Conservation (phyloP, 2,797 vertebrate genomes). For the Propithecus perrieri region DNA sequence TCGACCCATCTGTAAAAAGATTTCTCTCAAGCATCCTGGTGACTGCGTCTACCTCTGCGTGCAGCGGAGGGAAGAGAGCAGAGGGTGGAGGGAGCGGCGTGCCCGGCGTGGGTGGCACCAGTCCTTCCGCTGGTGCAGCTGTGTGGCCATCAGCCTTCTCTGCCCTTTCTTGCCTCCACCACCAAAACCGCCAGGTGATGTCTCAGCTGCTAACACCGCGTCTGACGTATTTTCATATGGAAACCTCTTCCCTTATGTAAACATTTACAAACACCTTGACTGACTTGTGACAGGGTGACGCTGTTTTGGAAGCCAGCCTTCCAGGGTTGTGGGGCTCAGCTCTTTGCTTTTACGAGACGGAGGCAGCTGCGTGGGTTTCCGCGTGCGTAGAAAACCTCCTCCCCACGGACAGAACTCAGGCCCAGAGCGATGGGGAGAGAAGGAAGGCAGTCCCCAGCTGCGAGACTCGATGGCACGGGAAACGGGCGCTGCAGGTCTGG, state of each 20-base stretch:
- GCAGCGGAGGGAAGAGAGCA: background rate
- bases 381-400: conserved; percentile 15
- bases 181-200: background rate
- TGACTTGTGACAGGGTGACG: conserved; percentile 31
- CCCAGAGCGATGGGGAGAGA: background rate
- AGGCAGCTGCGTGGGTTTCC: background rate
- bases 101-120: fast-evolving
- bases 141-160: fast-evolving
- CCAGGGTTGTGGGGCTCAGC: background rate
- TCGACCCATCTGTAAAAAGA: background rate
- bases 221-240: conserved; percentile 74
- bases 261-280: conserved; percentile 80
- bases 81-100: background rate
- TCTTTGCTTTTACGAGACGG: background rate
- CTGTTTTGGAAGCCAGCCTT: conserved; percentile 63
- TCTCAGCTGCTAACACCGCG: conserved; percentile 43
- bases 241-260: conserved; percentile 69
- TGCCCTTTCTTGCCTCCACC: background rate
- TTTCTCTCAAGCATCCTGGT: background rate
- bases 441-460: background rate
- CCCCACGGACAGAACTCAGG: background rate
- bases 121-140: background rate
- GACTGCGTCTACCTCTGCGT: background rate
- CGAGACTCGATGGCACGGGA: background rate
- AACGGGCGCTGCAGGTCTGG: fast-evolving